Base-by-base conservation (phyloP, 2,797 vertebrate genomes). In the Sphenodon punctatus region DNA sequence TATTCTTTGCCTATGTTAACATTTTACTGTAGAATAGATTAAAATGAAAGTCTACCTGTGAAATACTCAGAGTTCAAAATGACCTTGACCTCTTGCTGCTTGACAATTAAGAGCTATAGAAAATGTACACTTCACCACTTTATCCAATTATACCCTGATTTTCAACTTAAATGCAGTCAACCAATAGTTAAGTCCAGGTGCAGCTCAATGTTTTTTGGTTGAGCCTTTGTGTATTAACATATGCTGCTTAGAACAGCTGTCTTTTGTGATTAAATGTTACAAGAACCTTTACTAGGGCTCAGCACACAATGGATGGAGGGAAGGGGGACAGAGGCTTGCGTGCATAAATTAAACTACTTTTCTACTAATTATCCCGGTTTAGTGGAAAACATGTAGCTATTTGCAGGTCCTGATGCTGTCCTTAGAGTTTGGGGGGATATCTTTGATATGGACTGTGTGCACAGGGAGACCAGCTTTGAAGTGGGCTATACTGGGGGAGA, bases 121-220 rank as follows among this genome's bases (percentile, higher is more conserved):
- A 91, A 68, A 55, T 61, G 22, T 60, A 73, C 53, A 81, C 27
- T 79, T n/a, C 60, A 70, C 69, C 32, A 89, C 75, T 84, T 83
- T 81, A 15, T 61, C 79, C 82, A 83, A 87, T 32, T 85, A 65
- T 39, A 53, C n/a, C 53, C 53, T 15, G 8, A 13, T 69, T 19
- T 67, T 85, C 41, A 67, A 53, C 48, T 67, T 87, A 88, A 84
- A 34, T 71, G 49, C 53, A 64, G 41, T 60, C 68, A 87, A 58
- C 20, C 20, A 63, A 16, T 13, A 39, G 10, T 3, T 72, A 66
- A 77, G 81, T 41, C 32, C 53, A 83, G 77, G 67, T 17, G 42
- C 4, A 5, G 20, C 75, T 88, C 67, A 61, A 79, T 69, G 13
- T 72, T 75, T 36, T 36, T 53, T 45, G 13, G 41, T 67, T 53